A percentile compares a stretch with the other conserved stretches of the same genome.
Conservation (phyloP, 2,113 vertebrate genomes). For the Ceyx melanurus region DNA sequence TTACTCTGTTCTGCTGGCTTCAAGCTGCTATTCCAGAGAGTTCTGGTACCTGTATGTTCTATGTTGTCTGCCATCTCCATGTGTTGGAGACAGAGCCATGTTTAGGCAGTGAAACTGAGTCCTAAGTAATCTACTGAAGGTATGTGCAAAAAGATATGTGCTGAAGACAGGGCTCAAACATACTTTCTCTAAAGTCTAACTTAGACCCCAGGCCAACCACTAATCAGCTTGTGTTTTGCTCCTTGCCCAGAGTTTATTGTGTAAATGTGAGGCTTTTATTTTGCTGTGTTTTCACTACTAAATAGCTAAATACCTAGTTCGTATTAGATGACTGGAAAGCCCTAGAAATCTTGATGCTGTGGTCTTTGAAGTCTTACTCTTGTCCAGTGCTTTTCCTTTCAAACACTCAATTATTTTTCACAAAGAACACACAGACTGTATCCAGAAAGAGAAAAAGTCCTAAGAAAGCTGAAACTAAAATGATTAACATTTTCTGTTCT, state of each 20-base stretch:
- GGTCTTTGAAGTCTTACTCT: background rate
- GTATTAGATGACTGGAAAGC: background rate
- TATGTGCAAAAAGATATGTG: background rate
- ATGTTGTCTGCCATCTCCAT: background rate
- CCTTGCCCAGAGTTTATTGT: background rate
- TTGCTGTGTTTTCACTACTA: background rate
- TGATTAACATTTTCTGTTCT: background rate
- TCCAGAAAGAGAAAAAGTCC: background rate
- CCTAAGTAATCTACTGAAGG: background rate
- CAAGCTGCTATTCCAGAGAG: background rate
- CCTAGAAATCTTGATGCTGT: background rate
- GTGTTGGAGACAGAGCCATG: background rate
- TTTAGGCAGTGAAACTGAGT: background rate
- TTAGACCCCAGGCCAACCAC: background rate
- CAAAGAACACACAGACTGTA: background rate
- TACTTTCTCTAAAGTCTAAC: background rate
- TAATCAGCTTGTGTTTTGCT: background rate
- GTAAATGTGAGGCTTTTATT: background rate
- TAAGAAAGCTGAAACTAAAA: background rate
- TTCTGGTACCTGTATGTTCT: background rate
- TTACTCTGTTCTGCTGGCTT: background rate
- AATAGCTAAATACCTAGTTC: background rate
- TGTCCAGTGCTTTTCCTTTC: background rate
- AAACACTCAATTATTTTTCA: background rate
- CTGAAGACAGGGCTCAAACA: background rate